Base-by-base conservation (phyloP, 2,113 vertebrate genomes). In the Trichechus manatus region DNA sequence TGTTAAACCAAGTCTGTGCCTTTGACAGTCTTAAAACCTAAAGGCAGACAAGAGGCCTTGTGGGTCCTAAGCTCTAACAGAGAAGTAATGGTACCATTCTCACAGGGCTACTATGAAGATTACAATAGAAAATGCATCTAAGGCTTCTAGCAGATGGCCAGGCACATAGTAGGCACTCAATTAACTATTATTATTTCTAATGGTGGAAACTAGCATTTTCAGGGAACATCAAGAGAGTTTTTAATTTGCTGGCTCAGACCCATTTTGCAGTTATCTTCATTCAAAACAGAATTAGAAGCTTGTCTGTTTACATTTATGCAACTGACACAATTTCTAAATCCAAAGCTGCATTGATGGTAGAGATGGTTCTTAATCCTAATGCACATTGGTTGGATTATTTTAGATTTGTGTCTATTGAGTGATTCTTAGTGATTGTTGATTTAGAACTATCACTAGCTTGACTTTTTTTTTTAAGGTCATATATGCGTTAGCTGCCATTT, bases 201-300 rank as follows among this genome's bases (percentile, higher is more conserved):
- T 39, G 66, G 36, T 14, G 13, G 91, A 89, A 89, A 83, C 3
- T 20, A 91, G 42, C 36, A 78, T 80, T 44, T 82, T 90, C 31
- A 93, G 70, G 66, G 64, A 94, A 61, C 53, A 84, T 15, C 31
- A 80, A 47, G 82, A 79, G 11, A 44, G 75, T 53, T 93, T 91
- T 93, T 64, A 75, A 33, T 80, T 96, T 88, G n/a, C n/a, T 81
- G 3, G 8, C 91, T 42, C 36, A 85, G 31, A 42, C 20, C n/a
- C 31, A 89, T 85, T 70, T 50, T 74, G 44, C 13, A 66, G 23
- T 78, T 91, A 80, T 14, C 39, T 87, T 84, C n/a, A 63, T 42
- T 59, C 25, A 66, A 14, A 31, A 64, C 20, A 89, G 56, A 92
- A 82, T 77, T 61, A 50, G 61, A 94, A 79, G 50, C 20, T 75